Percentiles rank a stretch among this genome's conserved stretches.
phyloP scores from a whole-genome alignment of 2,888 invertebrate species.

The Penaeus monodon region DNA sequence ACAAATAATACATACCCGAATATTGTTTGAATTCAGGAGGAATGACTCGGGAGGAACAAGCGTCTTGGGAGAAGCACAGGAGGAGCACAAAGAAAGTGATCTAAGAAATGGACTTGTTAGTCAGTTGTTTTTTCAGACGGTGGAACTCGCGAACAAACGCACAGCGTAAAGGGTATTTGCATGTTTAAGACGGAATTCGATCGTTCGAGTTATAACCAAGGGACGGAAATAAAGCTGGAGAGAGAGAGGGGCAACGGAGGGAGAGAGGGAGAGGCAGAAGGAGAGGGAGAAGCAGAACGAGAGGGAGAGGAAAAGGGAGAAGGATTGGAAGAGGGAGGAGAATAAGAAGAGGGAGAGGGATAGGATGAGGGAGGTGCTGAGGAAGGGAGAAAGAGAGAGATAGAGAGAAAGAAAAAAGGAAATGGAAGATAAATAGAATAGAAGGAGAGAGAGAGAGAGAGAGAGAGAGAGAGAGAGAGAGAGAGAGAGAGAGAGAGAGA shows the following conservation, averaged over 20 bases:
- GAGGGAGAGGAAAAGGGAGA: not conserved
- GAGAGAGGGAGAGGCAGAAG: not conserved
- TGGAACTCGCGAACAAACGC: no score
- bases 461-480: slow-evolving; percentile 25
- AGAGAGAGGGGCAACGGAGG: not conserved
- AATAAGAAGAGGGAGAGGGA: not conserved
- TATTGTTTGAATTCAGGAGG: slow-evolving; percentile 18
- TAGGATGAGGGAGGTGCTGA: not conserved
- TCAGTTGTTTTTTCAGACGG: no score
- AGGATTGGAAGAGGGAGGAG: not conserved
- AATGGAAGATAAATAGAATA: not conserved
- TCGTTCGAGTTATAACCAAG: no score
- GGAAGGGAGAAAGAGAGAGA: not conserved
- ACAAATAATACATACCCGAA: slow-evolving; percentile 38
- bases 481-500: not conserved
- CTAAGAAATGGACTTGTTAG: no score
- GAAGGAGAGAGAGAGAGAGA: not conserved
- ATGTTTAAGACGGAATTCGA: no score
- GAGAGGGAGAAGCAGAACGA: not conserved
- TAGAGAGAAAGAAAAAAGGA: not conserved
- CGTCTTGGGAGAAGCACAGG: not conserved
- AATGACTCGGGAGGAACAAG: not conserved
- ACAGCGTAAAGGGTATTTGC: no score
- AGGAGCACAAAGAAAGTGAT: no score
- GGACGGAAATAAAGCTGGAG: slow-evolving; percentile 1